phyloP scores from a whole-genome alignment of 1,140 invertebrate genomes.

The Zaprionus vittiger region DNA sequence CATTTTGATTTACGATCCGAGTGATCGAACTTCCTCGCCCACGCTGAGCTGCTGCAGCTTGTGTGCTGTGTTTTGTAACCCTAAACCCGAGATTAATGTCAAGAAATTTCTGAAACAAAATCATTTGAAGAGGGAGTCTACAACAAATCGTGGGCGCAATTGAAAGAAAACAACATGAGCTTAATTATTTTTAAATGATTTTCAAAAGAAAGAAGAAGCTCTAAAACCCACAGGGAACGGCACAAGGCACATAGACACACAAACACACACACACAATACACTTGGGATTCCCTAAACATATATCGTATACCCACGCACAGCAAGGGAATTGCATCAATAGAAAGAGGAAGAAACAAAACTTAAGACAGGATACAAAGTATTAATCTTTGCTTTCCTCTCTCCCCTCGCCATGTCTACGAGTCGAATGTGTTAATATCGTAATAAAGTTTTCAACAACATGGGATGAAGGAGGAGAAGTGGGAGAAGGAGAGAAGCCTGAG shows the following conservation, averaged over 20 bases:
- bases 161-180: conserved; percentile 55
- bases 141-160: not conserved
- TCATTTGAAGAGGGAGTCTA: conserved; percentile 7
- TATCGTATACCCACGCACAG: conserved; percentile 39
- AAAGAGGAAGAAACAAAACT: not conserved
- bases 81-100: conserved; percentile 2
- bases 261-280: conserved; percentile 25
- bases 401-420: conserved; percentile 1
- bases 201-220: conserved; percentile 19
- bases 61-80: not conserved
- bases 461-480: not conserved
- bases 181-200: conserved; percentile 79
- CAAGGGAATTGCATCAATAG: conserved; percentile 18
- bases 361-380: conserved; percentile 56
- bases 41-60: not conserved
- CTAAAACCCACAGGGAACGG: conserved; percentile 41
- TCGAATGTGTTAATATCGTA: conserved; percentile 57
- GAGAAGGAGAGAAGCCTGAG: not conserved
- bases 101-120: conserved; percentile 33
- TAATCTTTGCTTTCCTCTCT: conserved; percentile 28
- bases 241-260: conserved; percentile 30
- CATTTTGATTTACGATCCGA: not conserved
- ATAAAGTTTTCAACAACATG: conserved; percentile 72
- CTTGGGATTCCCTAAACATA: conserved; percentile 4
- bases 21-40: not conserved